Percentiles rank a stretch among this genome's conserved stretches.
These are phyloP conservation scores for Steatornis caripensis DNA, from an alignment of 2,113 vertebrate species.

Conservation along the genomic window DNA sequence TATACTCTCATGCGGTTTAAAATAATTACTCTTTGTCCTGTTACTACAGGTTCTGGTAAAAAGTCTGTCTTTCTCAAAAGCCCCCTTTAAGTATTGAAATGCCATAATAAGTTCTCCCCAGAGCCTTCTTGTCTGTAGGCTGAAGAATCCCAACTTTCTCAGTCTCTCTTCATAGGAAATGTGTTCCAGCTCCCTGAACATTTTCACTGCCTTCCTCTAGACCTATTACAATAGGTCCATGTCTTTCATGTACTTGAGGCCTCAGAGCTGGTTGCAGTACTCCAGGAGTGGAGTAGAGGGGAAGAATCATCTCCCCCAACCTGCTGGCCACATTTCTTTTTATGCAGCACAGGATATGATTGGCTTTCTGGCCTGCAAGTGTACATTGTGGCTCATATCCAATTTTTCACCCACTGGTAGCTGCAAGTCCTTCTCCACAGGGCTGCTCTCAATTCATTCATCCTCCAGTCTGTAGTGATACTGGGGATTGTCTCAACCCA, in stretches of 20 bases:
- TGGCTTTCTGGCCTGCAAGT: too few relatives aligned
- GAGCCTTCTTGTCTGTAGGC: background rate
- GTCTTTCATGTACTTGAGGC: background rate
- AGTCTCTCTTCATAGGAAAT: background rate
- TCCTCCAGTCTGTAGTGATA: background rate
- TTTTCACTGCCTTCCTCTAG: background rate
- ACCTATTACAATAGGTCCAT: background rate
- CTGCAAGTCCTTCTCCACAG: background rate
- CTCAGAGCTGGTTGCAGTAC: background rate
- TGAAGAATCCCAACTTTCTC: background rate
- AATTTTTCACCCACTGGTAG: background rate
- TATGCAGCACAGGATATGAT: too few relatives aligned
- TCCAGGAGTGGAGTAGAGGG: background rate
- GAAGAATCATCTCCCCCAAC: background rate
- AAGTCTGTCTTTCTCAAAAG: background rate
- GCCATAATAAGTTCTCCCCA: accelerated
- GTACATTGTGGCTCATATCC: too few relatives aligned
- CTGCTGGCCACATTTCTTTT: too few relatives aligned
- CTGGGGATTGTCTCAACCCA: background rate
- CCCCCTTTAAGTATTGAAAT: background rate
- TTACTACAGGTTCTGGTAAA: background rate
- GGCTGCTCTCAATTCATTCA: background rate
- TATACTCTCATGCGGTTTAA: background rate
- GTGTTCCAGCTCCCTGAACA: background rate
- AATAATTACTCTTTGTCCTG: background rate